Conservation (phyloP, 2,888 invertebrate genomes). For the Heteromurus nitidus region DNA sequence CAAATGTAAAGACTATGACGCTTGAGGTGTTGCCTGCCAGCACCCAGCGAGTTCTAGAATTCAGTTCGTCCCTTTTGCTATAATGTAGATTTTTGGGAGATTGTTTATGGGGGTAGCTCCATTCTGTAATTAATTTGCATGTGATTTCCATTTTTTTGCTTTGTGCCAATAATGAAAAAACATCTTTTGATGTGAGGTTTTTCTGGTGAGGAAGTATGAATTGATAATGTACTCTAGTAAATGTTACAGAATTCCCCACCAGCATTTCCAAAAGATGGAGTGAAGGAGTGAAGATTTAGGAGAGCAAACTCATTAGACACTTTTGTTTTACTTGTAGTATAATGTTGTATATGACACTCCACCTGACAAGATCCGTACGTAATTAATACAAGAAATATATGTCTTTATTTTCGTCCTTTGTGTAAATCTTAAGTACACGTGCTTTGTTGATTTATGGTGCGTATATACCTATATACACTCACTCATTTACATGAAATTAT, state of each 20-base stretch:
- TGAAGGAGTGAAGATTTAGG: not conserved
- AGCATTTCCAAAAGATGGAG: not conserved
- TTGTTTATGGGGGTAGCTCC: not conserved
- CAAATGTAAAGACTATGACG: not conserved
- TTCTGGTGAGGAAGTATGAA: conserved; percentile 22
- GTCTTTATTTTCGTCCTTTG: not conserved
- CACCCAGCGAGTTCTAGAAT: too few species aligned
- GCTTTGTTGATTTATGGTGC: conserved; percentile 7
- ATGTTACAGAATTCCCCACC: too few species aligned
- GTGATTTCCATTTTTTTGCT: not conserved
- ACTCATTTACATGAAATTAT: conserved; percentile 11
- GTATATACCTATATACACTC: not conserved
- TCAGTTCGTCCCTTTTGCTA: not conserved
- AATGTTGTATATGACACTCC: not conserved
- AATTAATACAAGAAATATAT: conserved; percentile 1
- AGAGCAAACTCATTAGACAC: not conserved
- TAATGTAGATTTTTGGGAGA: not conserved
- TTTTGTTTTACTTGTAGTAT: not conserved
- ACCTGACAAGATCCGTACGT: not conserved
- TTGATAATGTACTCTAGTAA: not conserved
- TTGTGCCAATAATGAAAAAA: not conserved
- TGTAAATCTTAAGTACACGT: not conserved
- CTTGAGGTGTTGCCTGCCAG: conserved; percentile 1
- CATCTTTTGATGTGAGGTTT: conserved; percentile 7
- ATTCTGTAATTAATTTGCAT: conserved; percentile 12